A percentile compares a stretch with the other conserved stretches of the same genome.
Evolutionary conservation across 2,888 invertebrate genomes (phyloP).

Genomic region (Noctua fimbriata): DNA sequence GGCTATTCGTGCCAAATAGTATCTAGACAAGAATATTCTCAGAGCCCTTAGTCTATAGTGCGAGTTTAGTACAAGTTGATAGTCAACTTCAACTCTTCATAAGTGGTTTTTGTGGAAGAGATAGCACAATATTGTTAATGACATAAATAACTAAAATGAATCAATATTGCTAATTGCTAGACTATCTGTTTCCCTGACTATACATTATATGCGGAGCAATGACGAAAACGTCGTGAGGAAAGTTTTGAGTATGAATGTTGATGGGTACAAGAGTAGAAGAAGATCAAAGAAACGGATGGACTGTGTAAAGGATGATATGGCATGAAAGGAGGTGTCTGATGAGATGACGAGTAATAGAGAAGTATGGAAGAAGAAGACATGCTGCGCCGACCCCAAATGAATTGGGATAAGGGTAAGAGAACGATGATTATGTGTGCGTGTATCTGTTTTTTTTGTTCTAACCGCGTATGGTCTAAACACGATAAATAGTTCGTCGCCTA

Average conservation of each 20-base stretch:
- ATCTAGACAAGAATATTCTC: neutral
- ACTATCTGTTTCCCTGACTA: neutral
- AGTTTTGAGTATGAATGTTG: too few relatives aligned
- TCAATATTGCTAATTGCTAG: neutral
- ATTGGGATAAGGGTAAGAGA: too few relatives aligned
- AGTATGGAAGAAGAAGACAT: too few relatives aligned
- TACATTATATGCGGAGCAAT: too few relatives aligned
- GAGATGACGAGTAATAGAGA: too few relatives aligned
- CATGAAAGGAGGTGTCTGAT: too few relatives aligned
- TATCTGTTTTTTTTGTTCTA: neutral
- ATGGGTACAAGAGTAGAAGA: too few relatives aligned
- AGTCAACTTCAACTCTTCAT: neutral
- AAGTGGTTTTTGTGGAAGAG: neutral
- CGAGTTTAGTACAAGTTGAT: neutral
- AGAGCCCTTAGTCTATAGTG: neutral
- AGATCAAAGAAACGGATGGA: too few relatives aligned
- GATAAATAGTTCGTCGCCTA: slow-evolving; percentile 10
- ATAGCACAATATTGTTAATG: neutral
- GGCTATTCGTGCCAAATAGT: neutral
- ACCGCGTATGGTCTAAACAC: neutral
- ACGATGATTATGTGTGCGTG: neutral
- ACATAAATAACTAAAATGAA: neutral
- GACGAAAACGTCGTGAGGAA: too few relatives aligned
- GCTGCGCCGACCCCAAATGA: too few relatives aligned
- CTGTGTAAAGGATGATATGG: too few relatives aligned